Conservation (phyloP, 2,888 invertebrate species). For the Macaria notata region DNA sequence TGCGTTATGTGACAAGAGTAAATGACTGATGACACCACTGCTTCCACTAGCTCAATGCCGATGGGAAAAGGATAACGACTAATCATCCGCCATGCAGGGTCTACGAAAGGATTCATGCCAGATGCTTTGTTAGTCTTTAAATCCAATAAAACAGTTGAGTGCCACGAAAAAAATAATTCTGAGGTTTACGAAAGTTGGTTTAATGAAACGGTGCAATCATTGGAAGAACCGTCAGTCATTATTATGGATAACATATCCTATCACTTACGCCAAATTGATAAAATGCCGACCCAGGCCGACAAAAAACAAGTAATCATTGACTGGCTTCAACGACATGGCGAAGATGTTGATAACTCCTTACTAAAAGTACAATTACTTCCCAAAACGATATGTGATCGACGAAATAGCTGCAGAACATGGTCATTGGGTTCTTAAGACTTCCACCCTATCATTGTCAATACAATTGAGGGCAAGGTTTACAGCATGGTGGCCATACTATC, state of each 20-base stretch:
- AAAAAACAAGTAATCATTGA: conserved; percentile 11
- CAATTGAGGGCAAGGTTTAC: too few relatives aligned
- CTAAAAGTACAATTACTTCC: background rate
- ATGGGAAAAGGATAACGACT: background rate
- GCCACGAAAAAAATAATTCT: background rate
- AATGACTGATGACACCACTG: conserved; percentile 4
- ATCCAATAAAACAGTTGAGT: background rate
- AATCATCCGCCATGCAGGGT: too few relatives aligned
- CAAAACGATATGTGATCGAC: too few relatives aligned
- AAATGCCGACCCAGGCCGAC: conserved; percentile 21
- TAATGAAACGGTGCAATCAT: conserved; percentile 16
- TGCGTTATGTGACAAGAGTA: conserved; percentile 6
- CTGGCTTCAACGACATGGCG: background rate
- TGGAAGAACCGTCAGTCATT: conserved; percentile 21
- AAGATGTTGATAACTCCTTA: background rate
- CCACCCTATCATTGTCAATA: background rate
- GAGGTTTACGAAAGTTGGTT: conserved; percentile 7
- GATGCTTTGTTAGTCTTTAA: background rate
- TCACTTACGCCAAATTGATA: conserved; percentile 24
- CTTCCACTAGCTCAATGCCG: conserved; percentile 1
- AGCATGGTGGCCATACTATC: too few relatives aligned
- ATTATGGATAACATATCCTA: conserved; percentile 22
- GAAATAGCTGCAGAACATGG: too few relatives aligned
- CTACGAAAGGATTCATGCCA: background rate
- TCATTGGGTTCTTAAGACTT: too few relatives aligned